These are phyloP conservation scores for Calliopsis andreniformis DNA, from an alignment of 1,140 invertebrate genomes.

Conservation along the genomic window DNA sequence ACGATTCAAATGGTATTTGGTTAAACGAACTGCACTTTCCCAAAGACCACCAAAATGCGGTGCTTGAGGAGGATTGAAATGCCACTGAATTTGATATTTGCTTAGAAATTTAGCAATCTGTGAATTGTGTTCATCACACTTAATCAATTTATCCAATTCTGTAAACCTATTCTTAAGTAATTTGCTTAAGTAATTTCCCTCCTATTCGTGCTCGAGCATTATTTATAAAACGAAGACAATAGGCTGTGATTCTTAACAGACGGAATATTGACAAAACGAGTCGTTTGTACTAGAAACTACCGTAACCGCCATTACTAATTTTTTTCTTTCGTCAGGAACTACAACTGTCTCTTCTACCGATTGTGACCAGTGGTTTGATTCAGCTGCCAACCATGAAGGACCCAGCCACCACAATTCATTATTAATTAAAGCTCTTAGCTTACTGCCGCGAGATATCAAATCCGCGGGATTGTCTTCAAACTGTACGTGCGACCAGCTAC, in stretches of 20 bases:
- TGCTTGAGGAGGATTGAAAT: too few species aligned
- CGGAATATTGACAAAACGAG: background rate
- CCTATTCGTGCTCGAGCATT: background rate
- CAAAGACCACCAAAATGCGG: too few species aligned
- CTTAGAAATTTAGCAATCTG: too few species aligned
- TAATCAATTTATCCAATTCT: too few species aligned
- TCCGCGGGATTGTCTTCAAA: slow-evolving; percentile 17
- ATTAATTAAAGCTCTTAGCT: too few species aligned
- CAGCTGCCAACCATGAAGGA: background rate
- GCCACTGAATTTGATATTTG: too few species aligned
- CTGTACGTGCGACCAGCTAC: background rate
- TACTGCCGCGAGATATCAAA: background rate
- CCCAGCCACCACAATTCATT: background rate
- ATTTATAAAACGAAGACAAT: background rate
- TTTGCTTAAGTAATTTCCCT: background rate
- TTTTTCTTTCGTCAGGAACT: background rate
- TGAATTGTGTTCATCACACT: too few species aligned
- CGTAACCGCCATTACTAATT: background rate
- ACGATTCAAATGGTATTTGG: too few species aligned
- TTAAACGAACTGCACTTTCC: too few species aligned
- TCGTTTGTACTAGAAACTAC: too few species aligned
- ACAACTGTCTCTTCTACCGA: background rate
- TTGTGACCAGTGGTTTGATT: background rate
- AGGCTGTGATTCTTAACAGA: background rate
- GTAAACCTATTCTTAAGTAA: too few species aligned